These are phyloP conservation scores for Congeria kusceri DNA, from an alignment of 2,888 invertebrate species.

Conservation along the genomic window DNA sequence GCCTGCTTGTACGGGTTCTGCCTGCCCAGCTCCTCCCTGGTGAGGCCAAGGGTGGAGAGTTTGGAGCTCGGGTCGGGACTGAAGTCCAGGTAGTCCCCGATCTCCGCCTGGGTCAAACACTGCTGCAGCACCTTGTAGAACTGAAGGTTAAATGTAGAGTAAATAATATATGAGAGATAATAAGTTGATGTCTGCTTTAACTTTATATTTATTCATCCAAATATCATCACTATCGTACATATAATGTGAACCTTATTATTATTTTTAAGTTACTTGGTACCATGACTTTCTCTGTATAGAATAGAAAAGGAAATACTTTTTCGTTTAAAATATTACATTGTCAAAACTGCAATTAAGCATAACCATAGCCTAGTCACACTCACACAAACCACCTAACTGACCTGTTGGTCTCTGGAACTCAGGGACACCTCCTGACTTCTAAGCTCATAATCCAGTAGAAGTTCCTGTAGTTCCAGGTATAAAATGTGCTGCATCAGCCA, in stretches of 20 bases:
- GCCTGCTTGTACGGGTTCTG: slow-evolving; percentile 80
- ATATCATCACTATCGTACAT: too few relatives aligned
- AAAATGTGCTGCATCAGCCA: slow-evolving; percentile 80
- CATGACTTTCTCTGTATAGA: too few relatives aligned
- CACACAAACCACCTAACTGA: too few relatives aligned
- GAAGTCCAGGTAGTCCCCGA: slow-evolving; percentile 78
- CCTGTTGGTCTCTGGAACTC: slow-evolving; percentile 74
- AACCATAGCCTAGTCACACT: too few relatives aligned
- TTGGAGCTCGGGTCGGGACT: slow-evolving; percentile 75
- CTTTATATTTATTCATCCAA: too few relatives aligned
- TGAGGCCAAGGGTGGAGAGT: slow-evolving; percentile 79
- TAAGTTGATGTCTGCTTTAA: too few relatives aligned
- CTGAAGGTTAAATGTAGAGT: slow-evolving; percentile 66
- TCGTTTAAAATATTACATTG: too few relatives aligned
- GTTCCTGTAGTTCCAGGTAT: slow-evolving; percentile 75
- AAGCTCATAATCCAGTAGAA: slow-evolving; percentile 77
- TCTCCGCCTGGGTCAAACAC: slow-evolving; percentile 77
- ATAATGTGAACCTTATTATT: too few relatives aligned
- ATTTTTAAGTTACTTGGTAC: too few relatives aligned
- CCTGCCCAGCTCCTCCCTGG: slow-evolving; percentile 62
- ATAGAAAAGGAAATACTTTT: too few relatives aligned
- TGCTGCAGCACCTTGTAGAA: slow-evolving; percentile 78
- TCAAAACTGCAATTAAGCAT: too few relatives aligned
- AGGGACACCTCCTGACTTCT: slow-evolving; percentile 69
- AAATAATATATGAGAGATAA: too few relatives aligned